Evolutionary conservation across 92 coral and sea anemone species (phyloP).

Genomic region (Parazoanthus swiftii): DNA sequence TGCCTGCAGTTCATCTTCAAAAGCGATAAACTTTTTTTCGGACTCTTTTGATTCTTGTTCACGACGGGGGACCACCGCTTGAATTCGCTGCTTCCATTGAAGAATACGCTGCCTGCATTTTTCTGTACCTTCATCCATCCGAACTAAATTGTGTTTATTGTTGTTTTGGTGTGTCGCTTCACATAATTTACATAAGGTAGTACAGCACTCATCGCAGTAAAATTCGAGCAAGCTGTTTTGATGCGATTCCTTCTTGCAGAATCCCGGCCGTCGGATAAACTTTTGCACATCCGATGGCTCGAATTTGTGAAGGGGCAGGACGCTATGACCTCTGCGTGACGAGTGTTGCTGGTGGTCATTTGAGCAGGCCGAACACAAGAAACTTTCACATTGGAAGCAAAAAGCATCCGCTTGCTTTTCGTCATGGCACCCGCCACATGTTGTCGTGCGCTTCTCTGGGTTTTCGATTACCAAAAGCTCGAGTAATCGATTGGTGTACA

Average conservation of each 20-base stretch:
- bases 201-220: slow-evolving; percentile 18
- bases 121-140: slow-evolving; percentile 36
- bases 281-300: slow-evolving; percentile 42
- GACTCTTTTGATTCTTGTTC: slow-evolving; percentile 37
- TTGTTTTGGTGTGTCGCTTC: background rate
- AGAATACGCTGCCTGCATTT: slow-evolving; percentile 20
- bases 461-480: slow-evolving; percentile 39
- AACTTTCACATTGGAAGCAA: slow-evolving; percentile 40
- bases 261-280: slow-evolving; percentile 38
- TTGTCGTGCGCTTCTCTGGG: slow-evolving; percentile 14
- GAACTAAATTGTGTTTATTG: slow-evolving; percentile 16
- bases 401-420: slow-evolving; percentile 28
- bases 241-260: slow-evolving; percentile 24
- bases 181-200: slow-evolving; percentile 24
- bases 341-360: slow-evolving; percentile 15
- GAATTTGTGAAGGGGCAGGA: slow-evolving; percentile 5
- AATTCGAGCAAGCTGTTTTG: background rate
- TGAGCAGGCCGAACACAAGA: slow-evolving; percentile 33
- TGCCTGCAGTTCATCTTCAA: slow-evolving; percentile 19
- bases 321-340: slow-evolving; percentile 18
- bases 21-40: slow-evolving; percentile 4
- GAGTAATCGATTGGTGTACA: slow-evolving; percentile 29
- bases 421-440: slow-evolving; percentile 29
- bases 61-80: slow-evolving; percentile 35
- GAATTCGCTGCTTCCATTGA: slow-evolving; percentile 22